Conservation (phyloP, 2,797 vertebrate species). For the Emydoidea blandingii region DNA sequence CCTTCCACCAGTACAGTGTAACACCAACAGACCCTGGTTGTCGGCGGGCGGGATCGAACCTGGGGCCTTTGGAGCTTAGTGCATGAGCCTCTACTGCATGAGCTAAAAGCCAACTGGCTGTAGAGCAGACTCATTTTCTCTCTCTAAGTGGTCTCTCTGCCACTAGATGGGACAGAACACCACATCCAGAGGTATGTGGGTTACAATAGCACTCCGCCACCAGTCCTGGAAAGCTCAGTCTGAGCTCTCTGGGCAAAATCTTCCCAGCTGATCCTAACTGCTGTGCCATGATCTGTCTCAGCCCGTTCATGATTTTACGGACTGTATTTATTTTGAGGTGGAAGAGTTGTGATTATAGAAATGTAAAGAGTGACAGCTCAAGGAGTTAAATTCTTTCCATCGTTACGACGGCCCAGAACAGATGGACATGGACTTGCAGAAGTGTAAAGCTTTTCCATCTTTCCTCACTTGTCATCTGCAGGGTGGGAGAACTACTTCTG, state of each 20-base stretch:
- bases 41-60: no score
- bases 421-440: neutral
- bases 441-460: neutral
- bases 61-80: no score
- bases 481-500: neutral
- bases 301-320: neutral
- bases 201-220: neutral
- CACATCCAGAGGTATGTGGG: no score
- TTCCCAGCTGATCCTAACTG: neutral
- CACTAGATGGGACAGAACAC: no score
- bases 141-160: no score
- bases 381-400: neutral
- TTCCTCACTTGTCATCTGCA: neutral
- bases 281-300: neutral
- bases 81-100: no score
- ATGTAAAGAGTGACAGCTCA: neutral
- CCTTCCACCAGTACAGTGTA: neutral
- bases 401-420: neutral
- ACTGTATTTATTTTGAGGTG: no score
- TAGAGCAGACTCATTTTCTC: no score
- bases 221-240: neutral
- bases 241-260: rapidly evolving
- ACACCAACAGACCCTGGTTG: no score
- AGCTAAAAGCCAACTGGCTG: no score
- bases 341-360: neutral